Evolutionary conservation across 1,140 invertebrate species (phyloP).

Genomic region (Cephus cinctus): DNA sequence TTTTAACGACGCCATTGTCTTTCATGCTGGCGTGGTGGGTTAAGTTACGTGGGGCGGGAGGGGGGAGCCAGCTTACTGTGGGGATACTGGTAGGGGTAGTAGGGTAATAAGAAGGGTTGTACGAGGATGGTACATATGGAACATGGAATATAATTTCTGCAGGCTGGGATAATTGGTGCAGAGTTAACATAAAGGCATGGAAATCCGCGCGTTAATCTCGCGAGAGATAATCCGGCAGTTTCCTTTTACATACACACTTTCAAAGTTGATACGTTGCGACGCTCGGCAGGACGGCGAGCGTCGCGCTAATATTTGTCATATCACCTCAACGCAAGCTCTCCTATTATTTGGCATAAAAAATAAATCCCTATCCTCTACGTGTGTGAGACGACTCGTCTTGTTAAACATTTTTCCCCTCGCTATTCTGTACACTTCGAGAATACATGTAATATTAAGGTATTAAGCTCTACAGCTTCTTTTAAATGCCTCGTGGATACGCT

Average conservation of each 20-base stretch:
- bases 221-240: too few species aligned
- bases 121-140: too few species aligned
- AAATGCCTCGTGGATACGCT: conserved; percentile 5
- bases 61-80: too few species aligned
- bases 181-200: too few species aligned
- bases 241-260: conserved; percentile 6
- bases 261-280: conserved; percentile 7
- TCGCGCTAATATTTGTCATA: conserved; percentile 41
- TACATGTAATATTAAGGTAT: conserved; percentile 29
- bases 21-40: too few species aligned
- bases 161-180: too few species aligned
- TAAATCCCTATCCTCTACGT: conserved; percentile 47
- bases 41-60: too few species aligned
- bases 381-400: conserved; percentile 12
- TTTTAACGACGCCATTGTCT: too few species aligned
- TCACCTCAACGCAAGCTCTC: conserved; percentile 38
- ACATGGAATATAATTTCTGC: too few species aligned
- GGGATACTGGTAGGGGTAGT: too few species aligned
- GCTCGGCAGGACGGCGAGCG: background rate
- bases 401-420: conserved; percentile 5
- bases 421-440: conserved; percentile 41
- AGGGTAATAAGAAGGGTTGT: too few species aligned
- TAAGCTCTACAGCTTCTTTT: background rate
- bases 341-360: conserved; percentile 50
- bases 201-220: too few species aligned